Conservation (phyloP, 2,113 vertebrate species). For the Nothocercus nigrocapillus region DNA sequence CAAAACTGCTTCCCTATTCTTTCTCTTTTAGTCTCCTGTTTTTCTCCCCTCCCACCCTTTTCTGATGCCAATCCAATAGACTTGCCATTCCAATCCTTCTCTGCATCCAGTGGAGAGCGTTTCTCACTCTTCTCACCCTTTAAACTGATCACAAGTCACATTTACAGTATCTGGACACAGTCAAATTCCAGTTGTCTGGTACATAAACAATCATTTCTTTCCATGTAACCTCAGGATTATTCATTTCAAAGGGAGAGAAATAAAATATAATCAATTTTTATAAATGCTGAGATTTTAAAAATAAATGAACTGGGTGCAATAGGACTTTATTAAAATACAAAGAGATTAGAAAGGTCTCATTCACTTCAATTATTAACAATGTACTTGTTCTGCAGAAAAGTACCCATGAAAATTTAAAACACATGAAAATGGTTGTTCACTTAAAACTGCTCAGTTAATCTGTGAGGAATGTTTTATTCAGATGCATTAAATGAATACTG, state of each 20-base stretch:
- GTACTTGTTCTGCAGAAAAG: conserved; percentile 80
- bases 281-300: conserved; percentile 49
- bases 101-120: not conserved
- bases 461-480: conserved; percentile 82
- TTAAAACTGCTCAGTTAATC: conserved; percentile 79
- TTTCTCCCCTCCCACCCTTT: not conserved
- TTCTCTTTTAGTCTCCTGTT: not conserved
- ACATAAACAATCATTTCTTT: conserved; percentile 3
- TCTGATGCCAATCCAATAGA: not conserved
- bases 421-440: conserved; percentile 76
- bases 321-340: conserved; percentile 74
- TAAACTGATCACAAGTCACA: not conserved
- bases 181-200: not conserved
- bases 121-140: not conserved
- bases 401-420: conserved; percentile 80
- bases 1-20: not conserved
- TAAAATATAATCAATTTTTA: conserved; percentile 13
- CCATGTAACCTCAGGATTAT: not conserved
- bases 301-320: conserved; percentile 49
- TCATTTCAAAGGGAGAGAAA: conserved; percentile 11
- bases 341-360: conserved; percentile 71
- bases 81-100: not conserved
- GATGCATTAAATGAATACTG: conserved; percentile 69
- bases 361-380: conserved; percentile 78
- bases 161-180: not conserved